Conservation (phyloP, 2,888 invertebrate genomes). For the Drosophila emarginata region DNA sequence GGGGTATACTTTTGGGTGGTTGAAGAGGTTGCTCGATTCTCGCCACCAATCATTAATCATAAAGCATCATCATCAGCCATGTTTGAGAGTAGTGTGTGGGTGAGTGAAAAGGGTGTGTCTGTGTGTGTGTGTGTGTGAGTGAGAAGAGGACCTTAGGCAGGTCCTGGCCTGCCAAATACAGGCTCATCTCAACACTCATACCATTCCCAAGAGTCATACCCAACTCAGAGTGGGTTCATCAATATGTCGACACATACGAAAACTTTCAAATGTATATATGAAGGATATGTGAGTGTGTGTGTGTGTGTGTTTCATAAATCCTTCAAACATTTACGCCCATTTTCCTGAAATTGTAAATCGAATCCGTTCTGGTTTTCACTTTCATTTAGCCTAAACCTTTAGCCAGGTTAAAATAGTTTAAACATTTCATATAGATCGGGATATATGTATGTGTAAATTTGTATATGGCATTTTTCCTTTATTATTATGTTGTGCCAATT, state of each 20-base stretch:
- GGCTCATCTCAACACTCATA: background rate
- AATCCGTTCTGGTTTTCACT: constrained; percentile 10
- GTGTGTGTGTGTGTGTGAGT: background rate
- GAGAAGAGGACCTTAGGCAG: constrained; percentile 2
- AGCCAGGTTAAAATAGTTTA: background rate
- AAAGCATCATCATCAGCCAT: constrained; percentile 71
- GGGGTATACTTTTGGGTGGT: background rate
- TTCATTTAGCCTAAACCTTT: background rate
- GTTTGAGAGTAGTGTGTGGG: constrained; percentile 35
- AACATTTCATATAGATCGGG: background rate
- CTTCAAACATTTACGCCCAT: constrained; percentile 47
- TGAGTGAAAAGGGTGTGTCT: constrained; percentile 9
- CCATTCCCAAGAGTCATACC: constrained; percentile 22
- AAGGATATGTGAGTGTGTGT: background rate
- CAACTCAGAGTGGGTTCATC: constrained; percentile 48
- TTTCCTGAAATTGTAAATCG: constrained; percentile 16
- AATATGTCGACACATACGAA: constrained; percentile 62
- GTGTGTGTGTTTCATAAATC: constrained; percentile 57
- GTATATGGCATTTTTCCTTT: constrained; percentile 11
- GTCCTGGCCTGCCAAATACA: constrained; percentile 38
- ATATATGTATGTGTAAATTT: too few relatives aligned
- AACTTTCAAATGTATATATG: background rate
- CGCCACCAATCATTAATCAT: constrained; percentile 71
- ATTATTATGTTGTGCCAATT: constrained; percentile 20
- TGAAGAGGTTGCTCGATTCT: constrained; percentile 38